Conservation (phyloP, 1,140 invertebrate species). For the Hylaeus anthracinus region DNA sequence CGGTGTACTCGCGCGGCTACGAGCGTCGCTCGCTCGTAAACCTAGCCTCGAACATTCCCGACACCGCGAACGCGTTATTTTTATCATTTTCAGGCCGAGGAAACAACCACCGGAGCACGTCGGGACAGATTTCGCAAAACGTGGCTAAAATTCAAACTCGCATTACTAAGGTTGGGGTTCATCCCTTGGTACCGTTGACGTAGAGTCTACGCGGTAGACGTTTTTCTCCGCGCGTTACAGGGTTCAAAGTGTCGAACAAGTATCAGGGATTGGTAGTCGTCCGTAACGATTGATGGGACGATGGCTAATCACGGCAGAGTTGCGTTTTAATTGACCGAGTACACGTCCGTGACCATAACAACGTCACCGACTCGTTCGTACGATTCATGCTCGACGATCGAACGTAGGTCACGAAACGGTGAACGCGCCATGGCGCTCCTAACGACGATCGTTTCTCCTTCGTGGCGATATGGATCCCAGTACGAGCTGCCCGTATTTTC, state of each 20-base stretch:
- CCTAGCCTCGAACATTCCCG: slow-evolving; percentile 13
- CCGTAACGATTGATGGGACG: not conserved
- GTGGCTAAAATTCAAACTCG: too few relatives aligned
- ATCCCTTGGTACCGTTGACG: too few relatives aligned
- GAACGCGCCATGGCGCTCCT: slow-evolving; percentile 1
- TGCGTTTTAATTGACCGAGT: slow-evolving; percentile 24
- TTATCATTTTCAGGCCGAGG: slow-evolving; percentile 4
- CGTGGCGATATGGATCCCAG: slow-evolving; percentile 53
- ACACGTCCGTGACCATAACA: not conserved
- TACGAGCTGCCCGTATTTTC: slow-evolving; percentile 27
- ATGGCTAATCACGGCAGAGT: slow-evolving; percentile 1
- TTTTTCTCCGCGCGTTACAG: too few relatives aligned
- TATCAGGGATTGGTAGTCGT: not conserved
- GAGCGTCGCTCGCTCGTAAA: slow-evolving; percentile 20
- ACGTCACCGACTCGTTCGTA: not conserved
- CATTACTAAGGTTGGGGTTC: too few relatives aligned
- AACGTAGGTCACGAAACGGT: not conserved
- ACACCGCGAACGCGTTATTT: slow-evolving; percentile 21
- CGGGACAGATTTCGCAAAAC: too few relatives aligned
- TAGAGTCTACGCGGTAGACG: too few relatives aligned
- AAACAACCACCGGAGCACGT: too few relatives aligned
- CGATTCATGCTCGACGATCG: slow-evolving; percentile 11
- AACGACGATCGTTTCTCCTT: slow-evolving; percentile 53
- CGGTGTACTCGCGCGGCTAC: slow-evolving; percentile 6
- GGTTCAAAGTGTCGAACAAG: too few relatives aligned